Conservation (phyloP, 2,113 vertebrate species). For the Cephalopholis sonnerati region DNA sequence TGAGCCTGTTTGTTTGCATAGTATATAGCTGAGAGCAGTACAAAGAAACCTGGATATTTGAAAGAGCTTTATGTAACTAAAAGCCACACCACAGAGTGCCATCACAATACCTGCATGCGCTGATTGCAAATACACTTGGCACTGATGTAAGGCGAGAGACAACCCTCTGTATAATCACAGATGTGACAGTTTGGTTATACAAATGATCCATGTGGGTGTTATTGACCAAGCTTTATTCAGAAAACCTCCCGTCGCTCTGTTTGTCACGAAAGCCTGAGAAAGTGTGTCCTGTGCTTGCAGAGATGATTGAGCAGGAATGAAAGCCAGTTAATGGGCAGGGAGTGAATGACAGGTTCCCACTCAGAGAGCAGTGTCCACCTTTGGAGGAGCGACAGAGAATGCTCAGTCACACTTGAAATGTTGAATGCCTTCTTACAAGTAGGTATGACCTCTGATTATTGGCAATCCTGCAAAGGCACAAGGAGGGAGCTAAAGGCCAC, state of each 20-base stretch:
- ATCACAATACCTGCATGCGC: constrained; percentile 38
- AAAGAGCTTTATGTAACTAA: constrained; percentile 76
- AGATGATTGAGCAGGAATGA: constrained; percentile 42
- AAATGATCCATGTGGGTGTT: constrained; percentile 42
- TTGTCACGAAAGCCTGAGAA: constrained; percentile 27
- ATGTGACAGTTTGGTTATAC: constrained; percentile 41
- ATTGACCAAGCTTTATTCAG: constrained; percentile 49
- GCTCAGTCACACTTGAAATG: constrained; percentile 19
- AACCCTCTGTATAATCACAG: constrained; percentile 18
- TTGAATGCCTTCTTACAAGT: constrained; percentile 20
- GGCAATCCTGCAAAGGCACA: background rate
- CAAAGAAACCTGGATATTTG: constrained; percentile 74
- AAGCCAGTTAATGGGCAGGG: constrained; percentile 45
- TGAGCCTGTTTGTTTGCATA: constrained; percentile 78
- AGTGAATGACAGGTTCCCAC: constrained; percentile 43
- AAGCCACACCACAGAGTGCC: constrained; percentile 49
- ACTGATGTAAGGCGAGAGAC: constrained; percentile 17
- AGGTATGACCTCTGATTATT: constrained; percentile 5
- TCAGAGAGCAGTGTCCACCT: constrained; percentile 29
- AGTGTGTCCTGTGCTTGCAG: constrained; percentile 29
- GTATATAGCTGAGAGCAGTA: constrained; percentile 70
- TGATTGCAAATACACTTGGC: constrained; percentile 41
- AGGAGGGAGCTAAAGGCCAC: background rate
- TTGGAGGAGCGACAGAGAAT: constrained; percentile 8
- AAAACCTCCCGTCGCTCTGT: constrained; percentile 14